Conservation (phyloP, 2,888 invertebrate species). For the Drosophila peninsularis region DNA sequence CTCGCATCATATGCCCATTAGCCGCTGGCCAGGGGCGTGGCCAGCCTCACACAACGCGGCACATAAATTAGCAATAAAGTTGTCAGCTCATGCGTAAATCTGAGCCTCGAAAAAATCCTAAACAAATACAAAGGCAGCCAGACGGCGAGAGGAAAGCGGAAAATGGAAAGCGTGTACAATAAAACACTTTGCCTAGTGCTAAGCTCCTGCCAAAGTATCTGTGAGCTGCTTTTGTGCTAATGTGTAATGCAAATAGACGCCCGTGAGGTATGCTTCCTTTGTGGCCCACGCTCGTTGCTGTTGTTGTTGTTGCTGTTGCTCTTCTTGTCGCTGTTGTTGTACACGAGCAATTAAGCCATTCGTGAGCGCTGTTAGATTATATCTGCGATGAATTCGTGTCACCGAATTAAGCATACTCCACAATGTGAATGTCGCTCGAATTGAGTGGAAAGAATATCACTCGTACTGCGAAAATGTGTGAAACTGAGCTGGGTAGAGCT, state of each 20-base stretch:
- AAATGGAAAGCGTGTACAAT: conserved; percentile 30
- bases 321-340: conserved; percentile 25
- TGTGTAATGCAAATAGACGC: conserved; percentile 62
- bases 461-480: no score
- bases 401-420: conserved; percentile 30
- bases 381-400: background rate
- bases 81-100: conserved; percentile 68
- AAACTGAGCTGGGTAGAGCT: no score
- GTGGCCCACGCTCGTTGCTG: background rate
- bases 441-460: background rate
- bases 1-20: conserved; percentile 34
- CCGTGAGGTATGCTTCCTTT: conserved; percentile 25
- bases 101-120: conserved; percentile 40
- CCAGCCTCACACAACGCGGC: conserved; percentile 23
- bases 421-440: background rate
- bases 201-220: conserved; percentile 62
- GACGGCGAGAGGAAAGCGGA: background rate
- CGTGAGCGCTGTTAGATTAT: conserved; percentile 25
- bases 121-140: conserved; percentile 53
- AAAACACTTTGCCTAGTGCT: conserved; percentile 51
- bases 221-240: conserved; percentile 58
- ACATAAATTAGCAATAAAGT: conserved; percentile 72
- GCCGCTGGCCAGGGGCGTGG: conserved; percentile 33
- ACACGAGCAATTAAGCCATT: conserved; percentile 53
- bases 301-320: conserved; percentile 6